phyloP scores from a whole-genome alignment of 2,113 vertebrate species.

The Acrocephalus kingi region DNA sequence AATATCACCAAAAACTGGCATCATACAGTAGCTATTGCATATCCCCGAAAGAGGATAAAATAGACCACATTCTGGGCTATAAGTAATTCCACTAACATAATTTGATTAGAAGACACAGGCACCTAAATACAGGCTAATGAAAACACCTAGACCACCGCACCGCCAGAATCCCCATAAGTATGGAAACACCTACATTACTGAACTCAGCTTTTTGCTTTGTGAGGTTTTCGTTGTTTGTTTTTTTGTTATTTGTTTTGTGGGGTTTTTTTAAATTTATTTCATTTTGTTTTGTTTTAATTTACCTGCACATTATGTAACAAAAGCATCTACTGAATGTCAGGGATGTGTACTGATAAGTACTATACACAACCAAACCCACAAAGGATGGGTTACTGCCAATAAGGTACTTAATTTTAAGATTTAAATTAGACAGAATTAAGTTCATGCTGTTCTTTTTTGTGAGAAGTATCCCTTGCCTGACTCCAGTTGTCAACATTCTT shows the following conservation, averaged over 20 bases:
- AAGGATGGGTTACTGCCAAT: background rate
- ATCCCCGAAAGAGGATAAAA: background rate
- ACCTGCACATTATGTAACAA: background rate
- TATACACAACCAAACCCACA: background rate
- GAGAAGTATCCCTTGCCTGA: background rate
- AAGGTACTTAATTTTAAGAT: background rate
- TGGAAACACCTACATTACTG: background rate
- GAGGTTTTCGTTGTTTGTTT: background rate
- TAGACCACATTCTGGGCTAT: background rate
- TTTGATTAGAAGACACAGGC: background rate
- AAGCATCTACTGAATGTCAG: background rate
- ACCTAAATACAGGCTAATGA: background rate
- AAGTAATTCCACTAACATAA: background rate
- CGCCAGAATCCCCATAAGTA: background rate
- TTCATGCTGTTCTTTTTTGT: background rate
- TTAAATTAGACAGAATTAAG: background rate
- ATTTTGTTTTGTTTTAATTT: background rate
- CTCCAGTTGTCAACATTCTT: background rate
- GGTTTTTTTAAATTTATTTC: background rate
- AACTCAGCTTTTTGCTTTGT: background rate
- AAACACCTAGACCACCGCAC: background rate
- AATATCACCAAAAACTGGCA: background rate
- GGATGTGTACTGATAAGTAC: background rate
- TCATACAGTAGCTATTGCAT: background rate
- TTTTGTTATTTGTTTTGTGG: background rate